These are phyloP conservation scores for Mesoligia furuncula DNA, from an alignment of 2,888 invertebrate species.

Conservation along the genomic window DNA sequence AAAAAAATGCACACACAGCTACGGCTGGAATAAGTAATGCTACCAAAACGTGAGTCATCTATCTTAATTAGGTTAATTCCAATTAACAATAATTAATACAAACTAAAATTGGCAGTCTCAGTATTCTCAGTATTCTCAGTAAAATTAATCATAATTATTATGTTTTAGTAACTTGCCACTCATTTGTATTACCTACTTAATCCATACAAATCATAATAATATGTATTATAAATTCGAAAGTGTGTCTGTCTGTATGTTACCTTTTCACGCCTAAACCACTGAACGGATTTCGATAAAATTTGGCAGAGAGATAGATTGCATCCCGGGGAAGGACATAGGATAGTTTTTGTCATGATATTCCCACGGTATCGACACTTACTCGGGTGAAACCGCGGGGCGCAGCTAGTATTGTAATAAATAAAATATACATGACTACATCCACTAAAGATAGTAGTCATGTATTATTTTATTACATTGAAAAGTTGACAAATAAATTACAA, in stretches of 20 bases:
- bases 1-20: neutral
- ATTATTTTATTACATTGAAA: neutral
- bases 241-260: too few relatives aligned
- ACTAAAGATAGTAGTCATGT: neutral
- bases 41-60: neutral
- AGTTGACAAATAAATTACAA: constrained; percentile 1
- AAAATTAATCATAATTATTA: too few relatives aligned
- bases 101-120: neutral
- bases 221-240: too few relatives aligned
- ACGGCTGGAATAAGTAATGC: neutral
- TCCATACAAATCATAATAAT: too few relatives aligned
- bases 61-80: neutral
- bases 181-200: neutral
- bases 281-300: too few relatives aligned
- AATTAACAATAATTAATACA: neutral
- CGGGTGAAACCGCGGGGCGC: too few relatives aligned
- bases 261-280: too few relatives aligned
- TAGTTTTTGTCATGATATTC: too few relatives aligned
- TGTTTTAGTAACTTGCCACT: neutral
- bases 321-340: too few relatives aligned
- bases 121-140: too few relatives aligned
- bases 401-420: neutral
- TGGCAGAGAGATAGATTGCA: too few relatives aligned
- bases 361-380: too few relatives aligned
- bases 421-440: neutral